phyloP scores from a whole-genome alignment of 2,888 invertebrate species.

The Drosophila pseudotalamancana region DNA sequence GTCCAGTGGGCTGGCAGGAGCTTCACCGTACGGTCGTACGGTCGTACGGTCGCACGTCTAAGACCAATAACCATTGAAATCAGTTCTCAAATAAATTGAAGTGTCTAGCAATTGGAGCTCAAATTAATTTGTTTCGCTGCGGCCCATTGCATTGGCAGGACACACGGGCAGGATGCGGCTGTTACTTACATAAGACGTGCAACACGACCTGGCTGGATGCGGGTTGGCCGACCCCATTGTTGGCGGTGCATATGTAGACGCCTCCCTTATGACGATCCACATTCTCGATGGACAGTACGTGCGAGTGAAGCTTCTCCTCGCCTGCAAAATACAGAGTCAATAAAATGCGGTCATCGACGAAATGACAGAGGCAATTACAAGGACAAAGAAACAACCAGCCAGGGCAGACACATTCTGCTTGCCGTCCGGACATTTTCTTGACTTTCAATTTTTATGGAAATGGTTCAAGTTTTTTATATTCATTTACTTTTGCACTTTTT shows the following conservation, averaged over 20 bases:
- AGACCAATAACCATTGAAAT: constrained; percentile 68
- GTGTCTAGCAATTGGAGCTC: constrained; percentile 50
- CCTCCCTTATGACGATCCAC: constrained; percentile 88
- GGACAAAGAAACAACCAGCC: constrained; percentile 15
- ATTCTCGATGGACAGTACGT: constrained; percentile 86
- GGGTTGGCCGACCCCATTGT: constrained; percentile 87
- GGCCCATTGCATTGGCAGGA: constrained; percentile 22
- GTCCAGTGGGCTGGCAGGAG: constrained; percentile 12
- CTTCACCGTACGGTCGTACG: background rate
- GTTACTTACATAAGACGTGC: constrained; percentile 87
- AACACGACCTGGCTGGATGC: constrained; percentile 87
- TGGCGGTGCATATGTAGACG: constrained; percentile 87
- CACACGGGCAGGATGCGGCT: background rate
- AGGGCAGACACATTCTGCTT: background rate
- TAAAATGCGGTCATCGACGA: constrained; percentile 54
- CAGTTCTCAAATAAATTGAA: constrained; percentile 73
- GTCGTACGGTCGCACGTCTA: constrained; percentile 6
- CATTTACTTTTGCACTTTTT: constrained; percentile 50
- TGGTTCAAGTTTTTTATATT: constrained; percentile 69
- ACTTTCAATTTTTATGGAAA: constrained; percentile 77
- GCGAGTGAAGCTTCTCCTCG: constrained; percentile 87
- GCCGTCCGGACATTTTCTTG: constrained; percentile 49
- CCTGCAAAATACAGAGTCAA: constrained; percentile 83
- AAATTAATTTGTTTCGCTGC: constrained; percentile 70
- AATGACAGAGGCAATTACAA: constrained; percentile 75